Percentiles rank a stretch among this genome's conserved stretches.
Evolutionary conservation across 2,113 vertebrate species (phyloP).

Genomic region (Sinocyclocheilus grahami): DNA sequence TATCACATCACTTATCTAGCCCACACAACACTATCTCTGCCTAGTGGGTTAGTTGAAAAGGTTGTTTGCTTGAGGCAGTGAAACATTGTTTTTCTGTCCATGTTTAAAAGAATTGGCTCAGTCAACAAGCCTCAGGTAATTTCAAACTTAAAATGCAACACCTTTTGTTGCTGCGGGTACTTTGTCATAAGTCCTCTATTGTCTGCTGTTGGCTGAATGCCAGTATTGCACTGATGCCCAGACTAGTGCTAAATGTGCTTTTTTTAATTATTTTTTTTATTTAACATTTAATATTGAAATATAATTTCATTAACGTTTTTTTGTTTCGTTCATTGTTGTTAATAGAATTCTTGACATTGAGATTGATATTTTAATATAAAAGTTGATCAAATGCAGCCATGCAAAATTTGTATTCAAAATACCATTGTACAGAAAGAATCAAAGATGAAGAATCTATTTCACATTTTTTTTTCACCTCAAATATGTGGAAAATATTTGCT

Average conservation of each 20-base stretch:
- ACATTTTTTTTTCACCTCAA: not conserved
- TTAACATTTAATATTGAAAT: not conserved
- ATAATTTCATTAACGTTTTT: not conserved
- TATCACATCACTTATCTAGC: not conserved
- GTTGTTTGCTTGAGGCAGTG: not conserved
- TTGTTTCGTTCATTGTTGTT: not conserved
- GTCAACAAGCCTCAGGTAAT: not conserved
- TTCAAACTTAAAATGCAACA: constrained; percentile 4
- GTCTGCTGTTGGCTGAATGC: not conserved
- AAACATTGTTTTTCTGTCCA: not conserved
- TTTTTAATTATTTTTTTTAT: not conserved
- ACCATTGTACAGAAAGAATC: not conserved
- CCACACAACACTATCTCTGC: not conserved
- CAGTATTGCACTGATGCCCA: not conserved
- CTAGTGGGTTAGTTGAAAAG: not conserved
- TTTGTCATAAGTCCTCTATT: not conserved
- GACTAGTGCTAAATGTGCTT: not conserved
- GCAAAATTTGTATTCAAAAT: not conserved
- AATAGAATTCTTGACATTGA: not conserved
- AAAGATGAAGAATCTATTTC: not conserved
- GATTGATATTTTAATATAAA: not conserved
- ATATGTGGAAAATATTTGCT: not conserved
- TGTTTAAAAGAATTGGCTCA: not conserved
- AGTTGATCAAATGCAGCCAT: not conserved
- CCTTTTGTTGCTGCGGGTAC: not conserved